Conservation (phyloP, 2,797 vertebrate genomes). For the Eulemur mongoz region DNA sequence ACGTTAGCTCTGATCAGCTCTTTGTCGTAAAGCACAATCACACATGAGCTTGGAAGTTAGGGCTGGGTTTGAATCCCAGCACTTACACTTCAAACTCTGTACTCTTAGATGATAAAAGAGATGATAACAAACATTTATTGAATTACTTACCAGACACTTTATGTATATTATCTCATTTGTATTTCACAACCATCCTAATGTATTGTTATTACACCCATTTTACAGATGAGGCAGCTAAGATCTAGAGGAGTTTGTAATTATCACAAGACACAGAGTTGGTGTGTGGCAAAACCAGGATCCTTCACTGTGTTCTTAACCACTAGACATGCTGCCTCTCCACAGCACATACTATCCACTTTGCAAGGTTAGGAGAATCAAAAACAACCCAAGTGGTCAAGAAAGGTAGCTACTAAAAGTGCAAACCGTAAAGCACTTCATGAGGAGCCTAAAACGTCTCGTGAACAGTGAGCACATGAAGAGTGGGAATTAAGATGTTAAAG, state of each 20-base stretch:
- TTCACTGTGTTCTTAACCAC: background rate
- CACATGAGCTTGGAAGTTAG: background rate
- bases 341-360: background rate
- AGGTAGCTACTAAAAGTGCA: background rate
- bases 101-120: background rate
- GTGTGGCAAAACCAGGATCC: background rate
- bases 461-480: background rate
- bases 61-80: background rate
- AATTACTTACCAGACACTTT: background rate
- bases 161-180: conserved; percentile 1
- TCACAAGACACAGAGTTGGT: background rate
- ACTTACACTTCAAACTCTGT: background rate
- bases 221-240: background rate
- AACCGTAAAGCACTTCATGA: background rate
- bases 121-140: background rate
- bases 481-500: background rate
- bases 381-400: background rate
- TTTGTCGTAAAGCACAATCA: conserved; percentile 20
- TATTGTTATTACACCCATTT: background rate
- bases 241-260: background rate
- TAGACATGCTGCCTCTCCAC: background rate
- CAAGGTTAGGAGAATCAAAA: background rate
- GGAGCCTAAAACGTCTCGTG: background rate
- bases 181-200: background rate
- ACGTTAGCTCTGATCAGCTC: background rate